Evolutionary conservation across 2,888 invertebrate species (phyloP), one percentile per base, ranked within the genome.

Genomic region (Oscheius sp.): DNA sequence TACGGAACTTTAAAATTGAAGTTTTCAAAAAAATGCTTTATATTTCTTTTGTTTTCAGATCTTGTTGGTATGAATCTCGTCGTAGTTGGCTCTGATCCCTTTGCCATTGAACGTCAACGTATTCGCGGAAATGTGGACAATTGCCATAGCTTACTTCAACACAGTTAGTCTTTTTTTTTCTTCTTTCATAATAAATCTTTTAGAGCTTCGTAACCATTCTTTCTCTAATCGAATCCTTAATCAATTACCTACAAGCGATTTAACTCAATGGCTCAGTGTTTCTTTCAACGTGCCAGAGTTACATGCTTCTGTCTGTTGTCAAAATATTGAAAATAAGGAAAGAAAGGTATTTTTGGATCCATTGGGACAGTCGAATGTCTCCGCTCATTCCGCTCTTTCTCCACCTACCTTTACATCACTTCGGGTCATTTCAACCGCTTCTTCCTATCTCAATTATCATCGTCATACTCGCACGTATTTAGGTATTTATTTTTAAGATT

Each of bases 31-130:
- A n/a, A n/a, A n/a, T n/a, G 8, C 36, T 8, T 36, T 26, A 54
- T 32, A 12, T 22, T 51, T 54, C 79, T 51, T 14, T 36, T 36
- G 8, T 36, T 41, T 41, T 3, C 57, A 82, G 84, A 75, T 68
- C 74, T 85, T 14, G 78, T 85, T 50, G 85, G 85, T 17, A 51
- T 85, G 24, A 81, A 80, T 24, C 67, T 85, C 56, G 70, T 80
- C 14, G 71, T 81, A n/a, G 78, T 83, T 6, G 74, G 70, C 12
- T 73, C 73, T 17, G 85, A 85, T 68, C 78, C 83, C 26, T 85
- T 79, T 59, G 78, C 83, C 38, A 85, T 85, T 38, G 85, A 85
- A 61, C 68, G 79, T 45, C 82, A 84, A 32, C 50, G 83, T 30
- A 26, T 83, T 12, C 49, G 71, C 12, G 82, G 81, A 28, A 71